Evolutionary conservation across 2,888 invertebrate genomes (phyloP).

Genomic region (Aquatica leii): DNA sequence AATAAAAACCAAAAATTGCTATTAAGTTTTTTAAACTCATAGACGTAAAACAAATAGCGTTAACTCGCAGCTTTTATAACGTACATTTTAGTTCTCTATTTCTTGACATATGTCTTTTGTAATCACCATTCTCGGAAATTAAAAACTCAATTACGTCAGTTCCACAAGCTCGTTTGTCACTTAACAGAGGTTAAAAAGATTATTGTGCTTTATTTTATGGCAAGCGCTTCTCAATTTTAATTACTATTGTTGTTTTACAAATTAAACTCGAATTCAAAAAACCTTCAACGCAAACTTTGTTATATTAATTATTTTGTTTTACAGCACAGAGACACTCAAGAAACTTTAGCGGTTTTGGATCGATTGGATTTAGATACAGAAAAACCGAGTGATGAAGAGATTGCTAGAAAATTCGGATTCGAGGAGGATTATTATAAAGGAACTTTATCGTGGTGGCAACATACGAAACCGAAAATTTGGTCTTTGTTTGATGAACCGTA

Average conservation of each 20-base stretch:
- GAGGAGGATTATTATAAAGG: conserved; percentile 94
- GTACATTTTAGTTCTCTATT: no score
- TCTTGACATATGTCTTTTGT: not conserved
- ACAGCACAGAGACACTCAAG: conserved; percentile 97
- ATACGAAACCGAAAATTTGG: conserved; percentile 97
- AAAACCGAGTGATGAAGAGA: conserved; percentile 96
- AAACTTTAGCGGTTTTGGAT: conserved; percentile 97
- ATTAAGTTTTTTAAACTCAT: no score
- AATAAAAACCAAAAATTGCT: no score
- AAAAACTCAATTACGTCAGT: not conserved
- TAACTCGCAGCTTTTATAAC: no score
- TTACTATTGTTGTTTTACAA: no score
- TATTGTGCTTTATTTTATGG: no score
- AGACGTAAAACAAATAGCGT: no score
- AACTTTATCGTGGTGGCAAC: conserved; percentile 95
- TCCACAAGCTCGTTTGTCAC: not conserved
- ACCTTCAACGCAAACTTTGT: not conserved
- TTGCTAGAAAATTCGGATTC: conserved; percentile 96
- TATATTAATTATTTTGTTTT: conserved; percentile 39
- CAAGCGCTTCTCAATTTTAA: no score
- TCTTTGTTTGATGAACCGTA: conserved; percentile 99
- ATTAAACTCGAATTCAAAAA: no score
- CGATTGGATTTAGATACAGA: conserved; percentile 97
- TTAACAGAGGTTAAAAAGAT: no score
- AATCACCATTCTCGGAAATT: not conserved